Evolutionary conservation across 2,888 invertebrate species (phyloP).

Genomic region (Chaetogeoica ovagalla): DNA sequence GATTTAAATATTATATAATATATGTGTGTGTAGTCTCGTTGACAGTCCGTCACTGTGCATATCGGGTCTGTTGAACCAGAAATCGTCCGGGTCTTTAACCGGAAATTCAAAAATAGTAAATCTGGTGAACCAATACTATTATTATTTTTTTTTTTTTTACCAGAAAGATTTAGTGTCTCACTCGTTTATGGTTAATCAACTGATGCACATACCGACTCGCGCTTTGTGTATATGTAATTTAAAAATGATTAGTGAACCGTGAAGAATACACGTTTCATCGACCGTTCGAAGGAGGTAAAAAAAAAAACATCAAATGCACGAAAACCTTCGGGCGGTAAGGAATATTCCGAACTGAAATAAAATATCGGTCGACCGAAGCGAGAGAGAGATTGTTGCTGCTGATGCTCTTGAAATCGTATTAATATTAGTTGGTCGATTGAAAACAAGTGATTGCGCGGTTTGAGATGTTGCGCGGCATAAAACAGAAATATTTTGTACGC

Average conservation of each 20-base stretch:
- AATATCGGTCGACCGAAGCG: conserved; percentile 34
- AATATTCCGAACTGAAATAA: conserved; percentile 21
- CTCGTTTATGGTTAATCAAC: conserved; percentile 21
- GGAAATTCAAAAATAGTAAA: conserved; percentile 29
- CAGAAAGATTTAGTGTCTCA: conserved; percentile 22
- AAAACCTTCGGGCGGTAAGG: conserved; percentile 36
- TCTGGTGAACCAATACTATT: conserved; percentile 12
- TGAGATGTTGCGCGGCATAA: not conserved
- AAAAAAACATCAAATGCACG: conserved; percentile 41
- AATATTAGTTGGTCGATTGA: not conserved
- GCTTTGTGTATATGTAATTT: conserved; percentile 47
- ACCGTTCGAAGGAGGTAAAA: not conserved
- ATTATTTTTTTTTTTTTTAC: conserved; percentile 16
- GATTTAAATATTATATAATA: not conserved
- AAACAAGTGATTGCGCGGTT: not conserved
- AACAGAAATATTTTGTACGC: not conserved
- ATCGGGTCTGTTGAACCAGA: conserved; percentile 38
- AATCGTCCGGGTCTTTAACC: conserved; percentile 40
- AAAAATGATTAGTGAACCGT: conserved; percentile 52
- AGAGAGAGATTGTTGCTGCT: conserved; percentile 6
- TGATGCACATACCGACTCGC: conserved; percentile 15
- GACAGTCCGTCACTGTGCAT: not conserved
- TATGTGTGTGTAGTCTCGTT: conserved; percentile 10
- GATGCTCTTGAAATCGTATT: conserved; percentile 8
- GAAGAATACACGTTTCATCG: conserved; percentile 51